Conservation (phyloP, 1,140 invertebrate species). For the Drosophila baimaii region DNA sequence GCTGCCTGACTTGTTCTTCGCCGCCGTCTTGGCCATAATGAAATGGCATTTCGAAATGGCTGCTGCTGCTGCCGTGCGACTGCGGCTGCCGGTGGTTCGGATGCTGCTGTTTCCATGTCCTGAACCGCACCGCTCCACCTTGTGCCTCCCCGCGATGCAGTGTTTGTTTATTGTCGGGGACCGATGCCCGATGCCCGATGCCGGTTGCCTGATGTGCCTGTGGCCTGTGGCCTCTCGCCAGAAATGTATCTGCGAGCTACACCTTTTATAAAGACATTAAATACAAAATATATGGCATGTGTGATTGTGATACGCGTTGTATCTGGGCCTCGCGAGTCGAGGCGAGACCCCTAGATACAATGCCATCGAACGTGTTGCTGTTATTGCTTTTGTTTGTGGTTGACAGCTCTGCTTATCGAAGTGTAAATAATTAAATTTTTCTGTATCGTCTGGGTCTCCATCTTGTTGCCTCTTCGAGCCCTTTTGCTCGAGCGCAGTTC, state of each 20-base stretch:
- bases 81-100: slow-evolving; percentile 15
- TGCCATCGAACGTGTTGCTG: slow-evolving; percentile 54
- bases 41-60: slow-evolving; percentile 81
- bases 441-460: slow-evolving; percentile 46
- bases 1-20: slow-evolving; percentile 35
- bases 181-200: slow-evolving; percentile 12
- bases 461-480: slow-evolving; percentile 33
- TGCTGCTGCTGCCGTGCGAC: slow-evolving; percentile 47
- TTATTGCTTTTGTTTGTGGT: slow-evolving; percentile 64
- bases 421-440: slow-evolving; percentile 83
- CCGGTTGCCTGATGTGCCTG: slow-evolving; percentile 10
- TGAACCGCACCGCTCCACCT: slow-evolving; percentile 29
- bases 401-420: slow-evolving; percentile 80
- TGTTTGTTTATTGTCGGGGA: slow-evolving; percentile 67
- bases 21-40: slow-evolving; percentile 64
- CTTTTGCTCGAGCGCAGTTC: slow-evolving; percentile 1
- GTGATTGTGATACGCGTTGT: slow-evolving; percentile 75
- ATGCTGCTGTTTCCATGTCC: slow-evolving; percentile 66
- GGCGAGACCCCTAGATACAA: slow-evolving; percentile 67
- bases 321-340: slow-evolving; percentile 62
- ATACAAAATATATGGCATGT: slow-evolving; percentile 80
- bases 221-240: slow-evolving; percentile 37
- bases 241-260: slow-evolving; percentile 75
- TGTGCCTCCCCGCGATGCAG: slow-evolving; percentile 3
- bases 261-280: slow-evolving; percentile 83